Conservation (phyloP, 2,113 vertebrate genomes). For the Numenius arquata region DNA sequence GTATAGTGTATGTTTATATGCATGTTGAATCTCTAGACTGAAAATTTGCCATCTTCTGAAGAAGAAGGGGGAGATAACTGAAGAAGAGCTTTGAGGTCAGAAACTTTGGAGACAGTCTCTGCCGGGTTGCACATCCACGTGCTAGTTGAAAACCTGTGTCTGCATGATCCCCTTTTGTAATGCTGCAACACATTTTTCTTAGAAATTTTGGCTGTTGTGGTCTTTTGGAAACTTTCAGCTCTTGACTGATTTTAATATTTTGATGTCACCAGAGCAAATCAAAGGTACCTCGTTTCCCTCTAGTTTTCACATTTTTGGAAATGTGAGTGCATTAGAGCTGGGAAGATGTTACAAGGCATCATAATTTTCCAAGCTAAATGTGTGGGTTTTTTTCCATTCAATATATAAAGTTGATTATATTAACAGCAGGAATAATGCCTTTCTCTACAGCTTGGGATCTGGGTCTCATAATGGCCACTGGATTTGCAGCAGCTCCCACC, state of each 20-base stretch:
- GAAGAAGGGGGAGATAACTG: not conserved
- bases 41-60: not conserved
- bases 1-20: slow-evolving; percentile 33
- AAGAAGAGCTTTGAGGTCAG: not conserved
- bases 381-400: not conserved
- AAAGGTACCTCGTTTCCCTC: not conserved
- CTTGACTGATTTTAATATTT: not conserved
- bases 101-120: not conserved
- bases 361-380: not conserved
- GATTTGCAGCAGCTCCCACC: not conserved
- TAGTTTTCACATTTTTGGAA: not conserved
- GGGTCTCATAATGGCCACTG: fast-evolving
- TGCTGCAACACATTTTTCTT: not conserved
- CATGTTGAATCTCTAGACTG: not conserved
- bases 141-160: not conserved
- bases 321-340: not conserved
- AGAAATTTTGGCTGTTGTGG: not conserved
- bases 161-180: not conserved
- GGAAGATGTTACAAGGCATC: not conserved
- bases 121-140: fast-evolving
- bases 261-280: not conserved
- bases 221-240: not conserved
- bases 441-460: not conserved
- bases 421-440: not conserved
- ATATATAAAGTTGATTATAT: not conserved